Conservation (phyloP, 1,140 invertebrate genomes). For the Palaemon carinicauda region DNA sequence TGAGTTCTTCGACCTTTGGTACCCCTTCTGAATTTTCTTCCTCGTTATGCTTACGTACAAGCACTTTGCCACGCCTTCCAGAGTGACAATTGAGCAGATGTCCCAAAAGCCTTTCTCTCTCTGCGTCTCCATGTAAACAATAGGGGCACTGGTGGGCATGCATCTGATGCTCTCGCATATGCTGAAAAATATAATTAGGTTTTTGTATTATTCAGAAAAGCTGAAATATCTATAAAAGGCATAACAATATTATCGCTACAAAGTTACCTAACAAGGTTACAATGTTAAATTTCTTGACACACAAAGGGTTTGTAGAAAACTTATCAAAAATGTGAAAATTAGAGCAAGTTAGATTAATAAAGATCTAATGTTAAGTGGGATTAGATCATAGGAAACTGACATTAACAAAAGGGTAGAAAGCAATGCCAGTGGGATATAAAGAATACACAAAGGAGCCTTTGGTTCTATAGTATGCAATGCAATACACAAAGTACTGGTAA, state of each 20-base stretch:
- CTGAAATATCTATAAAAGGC: neutral
- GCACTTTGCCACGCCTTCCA: conserved; percentile 65
- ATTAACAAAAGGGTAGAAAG: no score
- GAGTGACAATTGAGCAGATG: conserved; percentile 67
- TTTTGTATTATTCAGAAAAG: neutral
- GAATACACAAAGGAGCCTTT: no score
- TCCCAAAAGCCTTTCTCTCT: conserved; percentile 64
- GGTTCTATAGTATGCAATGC: no score
- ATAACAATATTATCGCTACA: no score
- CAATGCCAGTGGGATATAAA: no score
- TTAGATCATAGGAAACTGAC: no score
- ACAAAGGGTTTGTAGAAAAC: neutral
- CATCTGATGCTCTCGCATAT: conserved; percentile 66
- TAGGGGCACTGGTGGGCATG: conserved; percentile 69
- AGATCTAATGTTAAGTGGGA: no score
- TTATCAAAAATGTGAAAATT: neutral
- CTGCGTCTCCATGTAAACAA: conserved; percentile 66
- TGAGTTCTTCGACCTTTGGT: neutral
- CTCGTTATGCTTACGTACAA: conserved; percentile 61
- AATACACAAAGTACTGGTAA: no score
- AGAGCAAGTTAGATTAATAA: neutral
- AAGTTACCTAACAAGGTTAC: no score
- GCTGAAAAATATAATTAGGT: conserved; percentile 46
- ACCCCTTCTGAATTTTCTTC: neutral
- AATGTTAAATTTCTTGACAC: neutral